These are phyloP conservation scores for Catajapyx aquilonaris DNA, from an alignment of 1,140 invertebrate species.

Conservation along the genomic window DNA sequence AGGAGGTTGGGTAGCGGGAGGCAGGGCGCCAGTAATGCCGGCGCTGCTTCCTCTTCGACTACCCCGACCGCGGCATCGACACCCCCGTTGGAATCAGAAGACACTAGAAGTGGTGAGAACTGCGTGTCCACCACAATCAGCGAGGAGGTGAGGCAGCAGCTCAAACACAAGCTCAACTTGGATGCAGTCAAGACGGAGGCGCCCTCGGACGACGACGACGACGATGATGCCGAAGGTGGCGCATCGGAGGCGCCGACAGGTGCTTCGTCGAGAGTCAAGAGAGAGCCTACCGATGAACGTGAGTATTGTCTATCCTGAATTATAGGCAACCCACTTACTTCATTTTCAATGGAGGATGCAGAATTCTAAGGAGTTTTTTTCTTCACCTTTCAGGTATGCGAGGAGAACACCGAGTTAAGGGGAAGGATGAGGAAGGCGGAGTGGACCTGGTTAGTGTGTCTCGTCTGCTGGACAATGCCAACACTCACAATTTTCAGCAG, in stretches of 20 bases:
- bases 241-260: conserved; percentile 30
- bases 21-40: neutral
- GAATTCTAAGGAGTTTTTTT: too few species aligned
- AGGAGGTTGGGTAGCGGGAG: conserved; percentile 22
- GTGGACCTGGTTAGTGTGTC: conserved; percentile 52
- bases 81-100: conserved; percentile 7
- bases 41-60: conserved; percentile 5
- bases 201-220: conserved; percentile 7
- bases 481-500: conserved; percentile 39
- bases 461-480: conserved; percentile 54
- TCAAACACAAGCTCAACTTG: conserved; percentile 1
- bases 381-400: too few species aligned
- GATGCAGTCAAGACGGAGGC: conserved; percentile 9
- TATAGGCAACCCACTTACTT: too few species aligned
- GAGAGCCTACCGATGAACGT: conserved; percentile 11
- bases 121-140: conserved; percentile 7
- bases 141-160: conserved; percentile 5
- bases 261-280: conserved; percentile 34
- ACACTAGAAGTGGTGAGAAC: neutral
- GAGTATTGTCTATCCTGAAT: too few species aligned
- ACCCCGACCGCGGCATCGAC: neutral
- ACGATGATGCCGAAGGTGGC: conserved; percentile 31
- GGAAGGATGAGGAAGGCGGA: conserved; percentile 9
- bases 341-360: too few species aligned
- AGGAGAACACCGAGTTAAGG: conserved; percentile 10